Evolutionary conservation across 2,888 invertebrate genomes (phyloP).

Genomic region (Laothoe populi): DNA sequence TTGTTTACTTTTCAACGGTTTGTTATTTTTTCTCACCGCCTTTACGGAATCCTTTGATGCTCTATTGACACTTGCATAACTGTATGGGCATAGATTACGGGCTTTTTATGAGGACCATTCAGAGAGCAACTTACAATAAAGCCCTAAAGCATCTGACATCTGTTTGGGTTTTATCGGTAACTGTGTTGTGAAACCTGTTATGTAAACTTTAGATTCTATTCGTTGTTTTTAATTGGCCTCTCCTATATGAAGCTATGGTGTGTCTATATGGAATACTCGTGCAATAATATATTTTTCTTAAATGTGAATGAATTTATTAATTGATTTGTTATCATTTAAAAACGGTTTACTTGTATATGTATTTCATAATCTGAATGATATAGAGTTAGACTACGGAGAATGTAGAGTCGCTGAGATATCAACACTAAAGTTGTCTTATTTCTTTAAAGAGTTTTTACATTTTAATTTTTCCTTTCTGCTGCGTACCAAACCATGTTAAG

Average conservation of each 20-base stretch:
- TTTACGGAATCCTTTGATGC: slow-evolving; percentile 62
- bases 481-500: no score
- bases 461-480: no score
- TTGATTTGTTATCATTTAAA: no score
- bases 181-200: slow-evolving; percentile 20
- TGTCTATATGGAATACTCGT: no score
- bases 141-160: background rate
- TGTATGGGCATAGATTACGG: slow-evolving; percentile 44
- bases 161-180: background rate
- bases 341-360: no score
- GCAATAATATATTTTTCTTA: no score
- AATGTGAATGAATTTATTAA: no score
- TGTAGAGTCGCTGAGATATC: no score
- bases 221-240: slow-evolving; percentile 4
- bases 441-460: no score
- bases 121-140: background rate
- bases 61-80: slow-evolving; percentile 67
- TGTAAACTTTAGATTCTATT: background rate
- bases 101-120: slow-evolving; percentile 33
- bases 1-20: slow-evolving; percentile 76
- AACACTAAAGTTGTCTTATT: no score
- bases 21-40: slow-evolving; percentile 62
- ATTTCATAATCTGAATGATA: no score
- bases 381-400: no score
- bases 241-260: background rate